Evolutionary conservation across 2,888 invertebrate species (phyloP), one percentile per base, ranked within the genome.

Genomic region (Amphipyra tragopoginis): DNA sequence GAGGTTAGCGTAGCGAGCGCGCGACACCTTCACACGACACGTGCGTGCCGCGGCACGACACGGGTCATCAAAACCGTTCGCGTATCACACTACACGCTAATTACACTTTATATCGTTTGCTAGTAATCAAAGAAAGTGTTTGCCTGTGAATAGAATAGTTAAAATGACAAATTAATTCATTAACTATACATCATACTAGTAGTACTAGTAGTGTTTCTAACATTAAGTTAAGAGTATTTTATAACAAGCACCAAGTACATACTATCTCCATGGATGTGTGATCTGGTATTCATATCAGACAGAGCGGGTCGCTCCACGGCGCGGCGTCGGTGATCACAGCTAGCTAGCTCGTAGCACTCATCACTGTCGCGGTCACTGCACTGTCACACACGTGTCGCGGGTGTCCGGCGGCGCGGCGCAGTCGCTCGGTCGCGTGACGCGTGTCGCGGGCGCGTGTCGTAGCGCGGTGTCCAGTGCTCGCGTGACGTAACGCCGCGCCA

Each of bases 401-500:
- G 7, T 0, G 14, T 0, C 21, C 21, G 21, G 21, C 21, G 21
- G 26, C 43, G 26, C 43, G 66, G 65, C 21, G 21, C 21, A 21
- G 54, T 64, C 58, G 63, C 64, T 13, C 40, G 66, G 42, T 40
- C 45, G 65, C 7, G 42, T 9, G 38, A 11, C 21, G 39, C 43
- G 43, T 44, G 57, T 38, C 7, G 57, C 36, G 56, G 34, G 51
- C 43, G 66, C 64, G 66, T 34, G 54, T 63, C 61, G 63, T 61
- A 65, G 50, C 11, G 8, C 42, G 64, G 58, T 45, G 53, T 36
- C 58, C 61, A 74, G 78, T 64, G 65, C 70, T 70, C 75, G 64
- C 86, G 86, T 82, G 82, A 84, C 86, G 86, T 83, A 82, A 83
- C 82, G 80, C 84, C 87, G 86, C 87, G 83, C 71, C 83, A 83